phyloP scores from a whole-genome alignment of 2,797 vertebrate species.

The Garrulus glandarius region DNA sequence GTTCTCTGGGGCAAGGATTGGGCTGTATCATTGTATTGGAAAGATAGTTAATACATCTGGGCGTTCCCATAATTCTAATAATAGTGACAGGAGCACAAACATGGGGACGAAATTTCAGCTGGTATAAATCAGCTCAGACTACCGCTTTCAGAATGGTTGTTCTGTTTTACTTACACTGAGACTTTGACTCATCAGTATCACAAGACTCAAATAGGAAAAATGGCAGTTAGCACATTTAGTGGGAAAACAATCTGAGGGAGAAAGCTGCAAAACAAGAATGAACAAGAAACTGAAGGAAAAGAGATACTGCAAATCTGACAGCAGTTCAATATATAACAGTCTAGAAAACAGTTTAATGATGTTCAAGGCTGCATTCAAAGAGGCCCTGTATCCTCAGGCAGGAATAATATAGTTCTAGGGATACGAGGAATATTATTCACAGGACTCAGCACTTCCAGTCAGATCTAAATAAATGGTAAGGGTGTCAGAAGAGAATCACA shows the following conservation, averaged over 20 bases:
- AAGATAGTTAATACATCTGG: neutral
- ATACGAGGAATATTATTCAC: neutral
- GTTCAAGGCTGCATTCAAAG: neutral
- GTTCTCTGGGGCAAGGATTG: neutral
- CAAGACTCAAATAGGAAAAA: constrained; percentile 42
- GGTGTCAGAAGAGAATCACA: neutral
- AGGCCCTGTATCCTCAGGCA: neutral
- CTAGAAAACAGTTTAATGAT: neutral
- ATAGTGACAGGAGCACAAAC: constrained; percentile 14
- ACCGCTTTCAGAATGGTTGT: constrained; percentile 22
- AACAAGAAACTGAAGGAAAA: neutral
- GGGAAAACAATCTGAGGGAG: constrained; percentile 27
- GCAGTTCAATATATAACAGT: neutral
- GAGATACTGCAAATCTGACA: neutral
- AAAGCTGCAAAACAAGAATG: constrained; percentile 10
- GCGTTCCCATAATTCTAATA: neutral
- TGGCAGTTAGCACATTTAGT: constrained; percentile 8
- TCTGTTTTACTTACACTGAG: constrained; percentile 33
- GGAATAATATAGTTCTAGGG: neutral
- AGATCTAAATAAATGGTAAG: neutral
- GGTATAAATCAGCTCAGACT: constrained; percentile 32
- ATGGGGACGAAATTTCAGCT: constrained; percentile 26
- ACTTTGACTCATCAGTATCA: constrained; percentile 55
- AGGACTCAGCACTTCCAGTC: neutral
- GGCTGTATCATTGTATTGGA: neutral